These are phyloP conservation scores for Amniataba percoides DNA, from an alignment of 2,797 vertebrate genomes.

Conservation along the genomic window DNA sequence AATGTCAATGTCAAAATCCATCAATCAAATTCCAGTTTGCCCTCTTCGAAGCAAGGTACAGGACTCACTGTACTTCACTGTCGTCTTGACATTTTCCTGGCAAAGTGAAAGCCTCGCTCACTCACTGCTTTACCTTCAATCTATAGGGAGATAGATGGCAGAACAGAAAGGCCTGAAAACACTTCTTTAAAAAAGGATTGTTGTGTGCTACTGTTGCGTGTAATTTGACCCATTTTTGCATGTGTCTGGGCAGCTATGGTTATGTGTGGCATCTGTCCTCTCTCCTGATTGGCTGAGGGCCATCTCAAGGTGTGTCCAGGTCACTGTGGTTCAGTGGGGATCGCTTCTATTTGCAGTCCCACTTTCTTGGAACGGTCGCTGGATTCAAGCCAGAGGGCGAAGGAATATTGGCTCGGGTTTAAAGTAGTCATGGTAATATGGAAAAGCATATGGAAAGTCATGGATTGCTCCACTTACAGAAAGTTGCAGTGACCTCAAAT, in stretches of 20 bases:
- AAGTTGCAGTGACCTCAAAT: slow-evolving; percentile 45
- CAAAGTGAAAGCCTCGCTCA: slow-evolving; percentile 2
- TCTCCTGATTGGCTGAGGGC: slow-evolving; percentile 59
- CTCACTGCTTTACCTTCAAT: neutral
- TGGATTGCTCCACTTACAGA: slow-evolving; percentile 40
- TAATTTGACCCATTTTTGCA: slow-evolving; percentile 61
- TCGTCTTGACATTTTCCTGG: slow-evolving; percentile 24
- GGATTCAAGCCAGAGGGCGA: slow-evolving; percentile 39
- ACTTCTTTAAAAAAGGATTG: neutral
- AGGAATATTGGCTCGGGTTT: slow-evolving; percentile 43
- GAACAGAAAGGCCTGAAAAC: neutral
- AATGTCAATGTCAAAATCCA: slow-evolving; percentile 65
- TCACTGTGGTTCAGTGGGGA: slow-evolving; percentile 63
- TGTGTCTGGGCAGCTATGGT: slow-evolving; percentile 42
- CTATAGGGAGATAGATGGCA: slow-evolving; percentile 3
- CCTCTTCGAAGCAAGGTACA: slow-evolving; percentile 30
- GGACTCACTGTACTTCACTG: slow-evolving; percentile 30
- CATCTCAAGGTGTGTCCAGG: slow-evolving; percentile 65
- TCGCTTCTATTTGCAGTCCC: slow-evolving; percentile 67
- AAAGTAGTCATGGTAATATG: slow-evolving; percentile 34
- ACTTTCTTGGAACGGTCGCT: slow-evolving; percentile 10
- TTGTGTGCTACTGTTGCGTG: slow-evolving; percentile 16
- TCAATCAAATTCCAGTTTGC: slow-evolving; percentile 57
- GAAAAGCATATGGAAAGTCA: slow-evolving; percentile 34
- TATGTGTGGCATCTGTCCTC: slow-evolving; percentile 58